Base-by-base conservation (phyloP, 2,888 invertebrate species). In the Pterostichus madidus region DNA sequence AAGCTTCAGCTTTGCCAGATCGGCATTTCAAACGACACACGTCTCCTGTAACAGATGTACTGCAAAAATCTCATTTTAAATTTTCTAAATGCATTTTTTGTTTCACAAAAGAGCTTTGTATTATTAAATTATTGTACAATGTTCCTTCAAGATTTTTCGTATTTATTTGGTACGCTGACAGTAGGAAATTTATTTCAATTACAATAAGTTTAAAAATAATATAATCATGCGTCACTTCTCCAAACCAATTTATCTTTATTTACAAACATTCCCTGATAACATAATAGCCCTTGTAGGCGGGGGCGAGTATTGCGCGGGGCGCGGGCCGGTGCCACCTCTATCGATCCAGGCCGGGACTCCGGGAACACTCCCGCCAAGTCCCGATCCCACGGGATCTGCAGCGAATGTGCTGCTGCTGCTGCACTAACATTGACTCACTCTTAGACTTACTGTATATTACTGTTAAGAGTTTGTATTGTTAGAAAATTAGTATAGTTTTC, bases 301-400 rank as follows among this genome's bases (percentile, higher is more conserved):
- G 39, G 39, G 39, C 8, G 39, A 5, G 39, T 5, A 0, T 8
- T 39, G 8, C 8, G 17, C 17, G 56, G 6, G 56, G 56, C 8
- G 56, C 15, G 56, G 56, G 56, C 6, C 7, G 1, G 15, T 17
- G 17, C 4, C 32, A 64, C 64, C 64, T 64, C 64, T 64, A 64
- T 64, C 64, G 64, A 64, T 64, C 32, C 32, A 32, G 39, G 35
- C 64, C 64, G 64, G 32, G 56, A 64, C 8, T 35, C 35, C 32
- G 39, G 64, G 64, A 64, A 64, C 6, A 11, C 13, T 24, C 10
- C 35, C 64, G 24, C 32, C 8, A 8, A 32, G 32, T n/a, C 17
- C 61, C n/a, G 3, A 24, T 3, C 24, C 24, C 24, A 24, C 10
- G 64, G 64, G 52, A 52, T 52, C 5, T 52, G 49, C 49, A 49